Base-by-base conservation (phyloP, 2,888 invertebrate species). In the Lycophotia porphyrea region DNA sequence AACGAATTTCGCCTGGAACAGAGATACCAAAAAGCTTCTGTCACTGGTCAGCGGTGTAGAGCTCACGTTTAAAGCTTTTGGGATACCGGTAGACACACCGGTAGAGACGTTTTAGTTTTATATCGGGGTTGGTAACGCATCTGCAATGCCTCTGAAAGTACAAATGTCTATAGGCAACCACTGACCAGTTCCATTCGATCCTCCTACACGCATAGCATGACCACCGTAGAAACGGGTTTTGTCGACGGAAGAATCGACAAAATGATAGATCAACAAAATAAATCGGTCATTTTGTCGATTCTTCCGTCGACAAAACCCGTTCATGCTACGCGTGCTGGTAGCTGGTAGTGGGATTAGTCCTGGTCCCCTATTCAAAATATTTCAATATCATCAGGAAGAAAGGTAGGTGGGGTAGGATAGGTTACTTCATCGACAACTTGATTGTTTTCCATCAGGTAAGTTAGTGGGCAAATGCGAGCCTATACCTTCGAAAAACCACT, bases 401-500 rank as follows among this genome's bases (percentile, higher is more conserved):
- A 52, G 5, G 27, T 55, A 55, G n/a, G n/a, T n/a, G n/a, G n/a
- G n/a, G n/a, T n/a, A n/a, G 3, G 27, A 18, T 15, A 7, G 55
- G 58, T 31, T 31, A 58, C 31, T 31, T 58, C 18, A 58, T 31
- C 8, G 18, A 27, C 27, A 15, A 0, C n/a, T 8, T 58, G 3
- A 31, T 58, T 18, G 8, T 58, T 31, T 18, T 9, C 4, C 8
- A 31, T 21, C 31, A 58, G 61, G 78, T 78, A 61, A 70, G 44
- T 31, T 44, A 34, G 0, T 27, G 11, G 11, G 5, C n/a, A 27
- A 49, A 18, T 2, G 8, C 2, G 9, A 55, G n/a, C 4, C 0
- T 34, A 11, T 11, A 34, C 2, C 9, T 49, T 49, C 49, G 13
- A 44, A 42, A 27, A 78, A 34, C 13, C 27, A 24, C 11, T 7